Evolutionary conservation across 2,797 vertebrate genomes (phyloP).

Genomic region (Hozukius guyotensis): DNA sequence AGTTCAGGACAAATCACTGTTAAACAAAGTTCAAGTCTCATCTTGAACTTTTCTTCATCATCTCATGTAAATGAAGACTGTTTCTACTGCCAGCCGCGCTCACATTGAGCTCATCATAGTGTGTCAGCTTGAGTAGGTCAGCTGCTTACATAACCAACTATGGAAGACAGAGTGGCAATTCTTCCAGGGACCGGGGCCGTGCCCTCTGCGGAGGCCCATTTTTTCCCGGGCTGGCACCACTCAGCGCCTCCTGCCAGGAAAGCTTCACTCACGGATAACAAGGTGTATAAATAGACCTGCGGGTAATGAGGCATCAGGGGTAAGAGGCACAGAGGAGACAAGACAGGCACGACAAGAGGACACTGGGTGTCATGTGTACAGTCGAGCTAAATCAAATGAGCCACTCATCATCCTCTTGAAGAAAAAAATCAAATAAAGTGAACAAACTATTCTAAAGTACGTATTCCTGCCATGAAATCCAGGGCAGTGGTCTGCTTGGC

Average conservation of each 20-base stretch:
- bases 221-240: slow-evolving; percentile 58
- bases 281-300: slow-evolving; percentile 71
- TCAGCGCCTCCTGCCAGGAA: slow-evolving; percentile 70
- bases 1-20: background rate
- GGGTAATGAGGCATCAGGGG: slow-evolving; percentile 48
- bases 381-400: slow-evolving; percentile 29
- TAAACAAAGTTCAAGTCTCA: background rate
- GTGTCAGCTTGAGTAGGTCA: slow-evolving; percentile 32
- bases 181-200: slow-evolving; percentile 36
- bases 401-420: slow-evolving; percentile 6
- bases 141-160: slow-evolving; percentile 45
- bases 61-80: background rate
- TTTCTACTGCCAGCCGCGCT: background rate
- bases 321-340: slow-evolving; percentile 40
- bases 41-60: slow-evolving; percentile 1
- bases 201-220: slow-evolving; percentile 38
- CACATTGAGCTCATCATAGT: background rate
- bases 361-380: slow-evolving; percentile 20
- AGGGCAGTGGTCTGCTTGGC: slow-evolving; percentile 62
- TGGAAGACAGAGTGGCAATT: slow-evolving; percentile 35
- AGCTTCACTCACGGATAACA: slow-evolving; percentile 68
- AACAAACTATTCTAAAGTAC: slow-evolving; percentile 10
- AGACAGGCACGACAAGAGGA: slow-evolving; percentile 33
- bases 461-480: slow-evolving; percentile 28
- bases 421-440: slow-evolving; percentile 26